Base-by-base conservation (phyloP, 2,113 vertebrate species). In the Bubo scandiacus region DNA sequence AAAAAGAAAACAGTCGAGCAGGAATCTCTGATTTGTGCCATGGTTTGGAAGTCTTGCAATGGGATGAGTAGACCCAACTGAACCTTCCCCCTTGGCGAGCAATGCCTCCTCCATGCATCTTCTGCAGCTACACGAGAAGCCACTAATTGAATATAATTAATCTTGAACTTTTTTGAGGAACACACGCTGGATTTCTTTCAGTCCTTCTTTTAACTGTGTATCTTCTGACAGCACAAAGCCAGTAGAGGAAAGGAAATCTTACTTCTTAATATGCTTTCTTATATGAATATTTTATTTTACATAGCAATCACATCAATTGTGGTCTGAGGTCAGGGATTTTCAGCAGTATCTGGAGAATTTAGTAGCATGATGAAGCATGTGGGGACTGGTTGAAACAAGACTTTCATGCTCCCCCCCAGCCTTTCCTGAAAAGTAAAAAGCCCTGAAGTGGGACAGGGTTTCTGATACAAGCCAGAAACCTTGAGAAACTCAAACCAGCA, bases 281-380 rank as follows among this genome's bases (percentile, higher is more conserved):
- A 27, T n/a, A 25, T 14, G 23, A 34, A 17, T n/a, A n/a, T 40
- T 52, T 45, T 6, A 3, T 29, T 38, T 40, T 29, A 2, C 6
- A 14, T 11, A 15, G 15, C 45, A 23, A 10, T 52, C 16, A 9
- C 18, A 38, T 45, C 4, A 3, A 1, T 4, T 7, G 32, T 3
- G 15, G 15, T 18, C 19, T 21, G 11, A 42, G 58, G 10, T 59
- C 43, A 29, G 23, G 49, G 27, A 11, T 36, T 11, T 6, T 30
- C 29, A n/a, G n/a, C n/a, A 23, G 22, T 6, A 7, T 16, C 30
- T 72, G 40, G 66, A 47, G 57, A 40, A n/a, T 9, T 23, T 8
- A 55, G n/a, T 17, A 12, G 23, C 17, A 2, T 8, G 61, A 11
- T 21, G 49, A 49, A 49, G 57, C n/a, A 6, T 14, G 1, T 6